Evolutionary conservation across 1,140 invertebrate genomes (phyloP).

Genomic region (Lasioglossum baleicum): DNA sequence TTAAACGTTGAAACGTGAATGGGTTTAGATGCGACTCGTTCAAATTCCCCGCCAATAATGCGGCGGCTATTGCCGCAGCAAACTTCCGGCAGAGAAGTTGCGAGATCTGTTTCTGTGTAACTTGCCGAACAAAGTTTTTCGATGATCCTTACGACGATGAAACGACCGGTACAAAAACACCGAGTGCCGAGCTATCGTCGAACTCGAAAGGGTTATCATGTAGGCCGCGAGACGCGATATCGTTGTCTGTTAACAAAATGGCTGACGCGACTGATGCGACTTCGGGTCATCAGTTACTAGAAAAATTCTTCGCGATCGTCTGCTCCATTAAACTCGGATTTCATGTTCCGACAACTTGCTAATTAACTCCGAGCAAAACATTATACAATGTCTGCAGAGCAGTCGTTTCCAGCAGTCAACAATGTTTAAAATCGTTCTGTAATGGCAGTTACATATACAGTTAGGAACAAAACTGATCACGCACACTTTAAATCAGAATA

Average conservation of each 20-base stretch:
- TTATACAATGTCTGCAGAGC: too few species aligned
- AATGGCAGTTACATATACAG: too few species aligned
- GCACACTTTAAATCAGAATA: too few species aligned
- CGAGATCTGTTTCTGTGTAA: neutral
- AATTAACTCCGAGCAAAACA: too few species aligned
- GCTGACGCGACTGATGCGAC: constrained; percentile 17
- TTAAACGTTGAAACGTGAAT: neutral
- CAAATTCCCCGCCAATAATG: neutral
- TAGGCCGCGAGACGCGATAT: constrained; percentile 71
- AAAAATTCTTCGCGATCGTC: constrained; percentile 21
- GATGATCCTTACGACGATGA: neutral
- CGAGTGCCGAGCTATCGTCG: constrained; percentile 56
- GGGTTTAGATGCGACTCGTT: neutral
- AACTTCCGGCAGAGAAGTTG: neutral
- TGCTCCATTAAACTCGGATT: neutral
- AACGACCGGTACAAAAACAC: neutral
- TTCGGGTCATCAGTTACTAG: constrained; percentile 25
- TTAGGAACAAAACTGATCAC: too few species aligned
- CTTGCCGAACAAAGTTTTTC: neutral
- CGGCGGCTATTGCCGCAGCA: neutral
- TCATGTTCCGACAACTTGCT: neutral
- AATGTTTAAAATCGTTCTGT: too few species aligned
- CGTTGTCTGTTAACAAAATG: constrained; percentile 65
- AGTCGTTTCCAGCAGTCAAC: too few species aligned
- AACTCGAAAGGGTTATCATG: constrained; percentile 68